Percentiles rank a stretch among this genome's conserved stretches.
Conservation (phyloP, 2,888 invertebrate species). For the Eupsilia transversa region DNA sequence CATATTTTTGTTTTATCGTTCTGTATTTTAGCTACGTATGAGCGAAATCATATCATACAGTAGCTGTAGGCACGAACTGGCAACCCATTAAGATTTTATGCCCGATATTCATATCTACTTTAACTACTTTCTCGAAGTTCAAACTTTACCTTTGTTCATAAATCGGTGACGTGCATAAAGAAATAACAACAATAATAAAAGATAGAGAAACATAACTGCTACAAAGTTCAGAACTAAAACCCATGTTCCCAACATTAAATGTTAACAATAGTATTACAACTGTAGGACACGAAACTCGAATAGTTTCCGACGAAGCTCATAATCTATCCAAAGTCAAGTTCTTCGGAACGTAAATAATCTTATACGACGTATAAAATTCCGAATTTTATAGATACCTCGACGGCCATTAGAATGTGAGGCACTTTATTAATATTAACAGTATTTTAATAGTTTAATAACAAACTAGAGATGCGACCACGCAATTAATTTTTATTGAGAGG, state of each 20-base stretch:
- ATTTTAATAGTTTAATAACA: slow-evolving; percentile 82
- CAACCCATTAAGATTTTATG: slow-evolving; percentile 33
- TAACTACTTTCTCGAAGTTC: slow-evolving; percentile 17
- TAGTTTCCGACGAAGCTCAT: slow-evolving; percentile 49
- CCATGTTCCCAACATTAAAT: slow-evolving; percentile 54
- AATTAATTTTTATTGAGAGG: slow-evolving; percentile 84
- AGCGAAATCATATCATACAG: not conserved
- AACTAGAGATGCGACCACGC: slow-evolving; percentile 75
- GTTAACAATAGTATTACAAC: slow-evolving; percentile 60
- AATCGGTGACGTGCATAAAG: slow-evolving; percentile 36
- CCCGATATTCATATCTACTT: slow-evolving; percentile 25
- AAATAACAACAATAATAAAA: slow-evolving; percentile 47
- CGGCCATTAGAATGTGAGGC: slow-evolving; percentile 69
- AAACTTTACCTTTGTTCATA: slow-evolving; percentile 38
- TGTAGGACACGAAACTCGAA: slow-evolving; percentile 55
- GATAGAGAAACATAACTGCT: slow-evolving; percentile 31
- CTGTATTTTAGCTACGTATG: not conserved
- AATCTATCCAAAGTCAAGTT: slow-evolving; percentile 58
- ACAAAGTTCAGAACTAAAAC: slow-evolving; percentile 42
- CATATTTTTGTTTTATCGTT: not conserved
- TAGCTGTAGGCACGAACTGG: slow-evolving; percentile 11
- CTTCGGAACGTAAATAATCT: slow-evolving; percentile 53
- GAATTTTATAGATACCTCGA: slow-evolving; percentile 72
- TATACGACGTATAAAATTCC: slow-evolving; percentile 69
- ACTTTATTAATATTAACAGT: slow-evolving; percentile 81